phyloP scores from a whole-genome alignment of 2,888 invertebrate genomes.

The Drosophila fungiperda region DNA sequence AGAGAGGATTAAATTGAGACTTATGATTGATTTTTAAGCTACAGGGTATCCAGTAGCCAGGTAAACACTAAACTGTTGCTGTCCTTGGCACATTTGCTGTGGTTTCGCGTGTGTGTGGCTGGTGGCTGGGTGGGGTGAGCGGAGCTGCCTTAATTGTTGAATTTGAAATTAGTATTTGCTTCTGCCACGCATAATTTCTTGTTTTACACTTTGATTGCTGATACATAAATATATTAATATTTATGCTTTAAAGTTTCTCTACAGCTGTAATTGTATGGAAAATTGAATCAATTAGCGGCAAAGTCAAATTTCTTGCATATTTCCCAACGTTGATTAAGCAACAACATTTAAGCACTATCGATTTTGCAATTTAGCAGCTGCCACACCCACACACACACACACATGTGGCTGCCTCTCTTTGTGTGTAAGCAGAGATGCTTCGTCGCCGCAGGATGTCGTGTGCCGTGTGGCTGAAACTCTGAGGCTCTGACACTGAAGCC shows the following conservation, averaged over 20 bases:
- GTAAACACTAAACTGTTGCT: no score
- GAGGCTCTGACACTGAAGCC: slow-evolving; percentile 50
- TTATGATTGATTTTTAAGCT: no score
- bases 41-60: slow-evolving; percentile 17
- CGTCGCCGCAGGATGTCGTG: slow-evolving; percentile 51
- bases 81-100: slow-evolving; percentile 34
- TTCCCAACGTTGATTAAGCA: slow-evolving; percentile 46
- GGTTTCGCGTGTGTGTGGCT: slow-evolving; percentile 10
- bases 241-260: slow-evolving; percentile 66
- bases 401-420: slow-evolving; percentile 9
- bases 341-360: slow-evolving; percentile 59
- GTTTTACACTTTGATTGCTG: slow-evolving; percentile 75
- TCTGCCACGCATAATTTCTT: slow-evolving; percentile 65
- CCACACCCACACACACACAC: slow-evolving; percentile 5
- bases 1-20: background rate
- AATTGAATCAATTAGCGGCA: slow-evolving; percentile 69
- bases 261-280: slow-evolving; percentile 39
- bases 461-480: slow-evolving; percentile 26
- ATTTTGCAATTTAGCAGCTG: slow-evolving; percentile 59
- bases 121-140: background rate
- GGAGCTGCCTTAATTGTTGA: slow-evolving; percentile 39
- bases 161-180: slow-evolving; percentile 59
- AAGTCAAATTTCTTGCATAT: slow-evolving; percentile 38
- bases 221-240: slow-evolving; percentile 61
- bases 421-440: slow-evolving; percentile 51